Percentiles rank a stretch among this genome's conserved stretches.
phyloP scores from a whole-genome alignment of 2,888 invertebrate species.

The Euzetes globulus region DNA sequence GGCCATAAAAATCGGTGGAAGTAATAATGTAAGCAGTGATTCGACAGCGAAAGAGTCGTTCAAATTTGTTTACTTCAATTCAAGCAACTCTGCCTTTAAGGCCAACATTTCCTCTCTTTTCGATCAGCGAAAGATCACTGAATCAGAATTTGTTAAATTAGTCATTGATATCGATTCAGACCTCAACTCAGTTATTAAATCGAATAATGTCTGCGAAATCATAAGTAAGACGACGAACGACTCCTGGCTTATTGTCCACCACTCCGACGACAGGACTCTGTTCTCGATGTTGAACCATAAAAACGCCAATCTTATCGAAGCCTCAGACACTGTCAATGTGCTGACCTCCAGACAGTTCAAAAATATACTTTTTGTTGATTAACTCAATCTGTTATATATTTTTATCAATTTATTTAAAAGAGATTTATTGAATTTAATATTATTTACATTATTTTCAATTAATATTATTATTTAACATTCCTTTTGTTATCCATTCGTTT shows the following conservation, averaged over 20 bases:
- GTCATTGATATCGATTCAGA: slow-evolving; percentile 37
- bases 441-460: not conserved
- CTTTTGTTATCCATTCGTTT: too few relatives aligned
- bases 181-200: not conserved
- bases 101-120: slow-evolving; percentile 29
- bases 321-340: slow-evolving; percentile 32
- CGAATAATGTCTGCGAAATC: slow-evolving; percentile 33
- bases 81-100: slow-evolving; percentile 31
- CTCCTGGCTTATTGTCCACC: slow-evolving; percentile 34
- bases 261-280: slow-evolving; percentile 28
- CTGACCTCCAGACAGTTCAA: slow-evolving; percentile 33
- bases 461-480: not conserved
- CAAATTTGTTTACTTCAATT: slow-evolving; percentile 33
- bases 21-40: not conserved
- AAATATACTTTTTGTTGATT: slow-evolving; percentile 34
- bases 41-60: slow-evolving; percentile 30
- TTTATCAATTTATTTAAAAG: not conserved
- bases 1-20: slow-evolving; percentile 10
- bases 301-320: slow-evolving; percentile 37
- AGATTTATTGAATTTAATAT: not conserved
- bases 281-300: slow-evolving; percentile 36
- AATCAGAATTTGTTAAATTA: slow-evolving; percentile 35
- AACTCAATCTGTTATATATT: not conserved
- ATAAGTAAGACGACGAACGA: slow-evolving; percentile 36
- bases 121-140: slow-evolving; percentile 34